These are phyloP conservation scores for Cuculus canorus DNA, from an alignment of 2,797 vertebrate genomes.

Conservation along the genomic window DNA sequence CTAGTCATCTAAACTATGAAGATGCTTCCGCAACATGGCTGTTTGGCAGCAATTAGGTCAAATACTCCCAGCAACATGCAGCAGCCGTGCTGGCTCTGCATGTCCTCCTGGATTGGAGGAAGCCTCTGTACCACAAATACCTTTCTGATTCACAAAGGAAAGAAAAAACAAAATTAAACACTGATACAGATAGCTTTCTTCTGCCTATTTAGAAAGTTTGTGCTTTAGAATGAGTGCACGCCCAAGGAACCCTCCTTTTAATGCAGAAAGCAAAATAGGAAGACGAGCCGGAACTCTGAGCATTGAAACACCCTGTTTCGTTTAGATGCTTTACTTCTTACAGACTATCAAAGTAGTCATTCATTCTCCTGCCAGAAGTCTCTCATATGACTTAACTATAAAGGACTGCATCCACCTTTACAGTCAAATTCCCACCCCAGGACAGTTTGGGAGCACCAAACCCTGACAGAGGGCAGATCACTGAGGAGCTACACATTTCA, in stretches of 20 bases:
- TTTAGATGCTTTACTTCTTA: neutral
- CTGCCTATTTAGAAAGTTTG: neutral
- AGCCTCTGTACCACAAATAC: neutral
- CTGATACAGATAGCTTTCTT: neutral
- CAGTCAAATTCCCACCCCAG: neutral
- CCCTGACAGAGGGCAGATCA: neutral
- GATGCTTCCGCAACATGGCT: constrained; percentile 26
- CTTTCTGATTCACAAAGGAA: neutral
- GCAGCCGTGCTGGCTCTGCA: constrained; percentile 7
- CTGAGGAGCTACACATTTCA: neutral
- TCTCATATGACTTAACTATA: neutral
- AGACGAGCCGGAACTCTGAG: neutral
- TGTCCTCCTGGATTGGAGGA: neutral
- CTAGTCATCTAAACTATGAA: constrained; percentile 11
- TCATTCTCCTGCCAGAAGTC: neutral
- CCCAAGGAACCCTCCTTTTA: neutral
- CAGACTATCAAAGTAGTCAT: neutral
- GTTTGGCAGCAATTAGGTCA: constrained; percentile 44
- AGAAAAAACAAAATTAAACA: neutral
- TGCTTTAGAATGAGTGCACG: neutral
- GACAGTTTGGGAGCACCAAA: neutral
- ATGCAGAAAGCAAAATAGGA: neutral
- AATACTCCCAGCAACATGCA: neutral
- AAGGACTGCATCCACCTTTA: neutral
- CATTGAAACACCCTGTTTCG: neutral